These are phyloP conservation scores for Thinocorus orbignyianus DNA, from an alignment of 2,113 vertebrate genomes.

Conservation along the genomic window DNA sequence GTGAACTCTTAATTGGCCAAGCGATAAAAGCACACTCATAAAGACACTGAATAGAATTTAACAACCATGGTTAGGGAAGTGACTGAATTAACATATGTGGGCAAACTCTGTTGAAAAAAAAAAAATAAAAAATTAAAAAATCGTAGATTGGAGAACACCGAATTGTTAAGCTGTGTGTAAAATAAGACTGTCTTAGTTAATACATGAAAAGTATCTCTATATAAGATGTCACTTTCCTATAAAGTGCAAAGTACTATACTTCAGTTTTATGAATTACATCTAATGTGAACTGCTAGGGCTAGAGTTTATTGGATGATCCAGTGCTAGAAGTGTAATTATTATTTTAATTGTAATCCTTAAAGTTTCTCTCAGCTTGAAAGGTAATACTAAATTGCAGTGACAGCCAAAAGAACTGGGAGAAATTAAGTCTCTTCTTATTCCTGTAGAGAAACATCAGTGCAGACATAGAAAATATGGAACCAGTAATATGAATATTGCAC, in stretches of 20 bases:
- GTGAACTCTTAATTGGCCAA: slow-evolving; percentile 53
- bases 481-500: neutral
- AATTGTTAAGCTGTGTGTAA: slow-evolving; percentile 11
- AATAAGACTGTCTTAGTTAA: neutral
- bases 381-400: neutral
- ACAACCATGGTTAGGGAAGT: neutral
- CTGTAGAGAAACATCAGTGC: neutral
- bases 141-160: neutral
- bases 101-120: slow-evolving; percentile 10
- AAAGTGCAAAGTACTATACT: neutral
- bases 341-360: neutral
- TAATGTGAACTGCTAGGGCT: neutral
- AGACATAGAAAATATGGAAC: neutral
- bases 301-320: neutral
- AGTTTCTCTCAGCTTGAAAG: neutral
- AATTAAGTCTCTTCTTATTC: neutral
- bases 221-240: neutral
- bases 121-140: neutral
- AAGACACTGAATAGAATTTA: slow-evolving; percentile 24
- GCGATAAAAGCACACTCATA: slow-evolving; percentile 34
- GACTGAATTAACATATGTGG: neutral
- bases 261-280: neutral
- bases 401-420: neutral
- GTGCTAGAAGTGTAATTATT: neutral
- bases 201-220: slow-evolving; percentile 8